Evolutionary conservation across 2,888 invertebrate species (phyloP), one percentile per base, ranked within the genome.

Genomic region (Alitta virens): DNA sequence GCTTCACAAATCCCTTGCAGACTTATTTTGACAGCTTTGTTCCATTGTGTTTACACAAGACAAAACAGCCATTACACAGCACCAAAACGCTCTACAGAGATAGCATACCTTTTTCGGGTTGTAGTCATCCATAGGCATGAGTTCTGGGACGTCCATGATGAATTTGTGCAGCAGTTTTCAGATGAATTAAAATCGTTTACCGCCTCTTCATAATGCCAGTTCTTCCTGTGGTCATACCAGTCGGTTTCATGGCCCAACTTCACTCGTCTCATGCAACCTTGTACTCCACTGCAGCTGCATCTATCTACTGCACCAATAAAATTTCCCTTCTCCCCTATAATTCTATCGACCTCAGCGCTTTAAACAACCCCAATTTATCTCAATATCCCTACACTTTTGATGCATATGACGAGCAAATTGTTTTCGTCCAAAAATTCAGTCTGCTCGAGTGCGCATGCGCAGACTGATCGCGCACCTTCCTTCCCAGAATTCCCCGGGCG

Each of bases 121-220:
- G 26, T 64, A 64, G 46, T 62, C 54, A 24, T 64, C 64, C 43
- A 62, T 56, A 14, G 64, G 64, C 12, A 50, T 56, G 14, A 64
- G 55, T 40, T 64, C 64, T 40, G 62, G 62, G 27, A 64, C 64
- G 46, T 46, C 46, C 46, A 46, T 46, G 21, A 16, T 46, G 5
- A 12, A 21, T 5, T 46, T n/a, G n/a, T 46, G n/a, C 21, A n/a
- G 46, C 46, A 46, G 46, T 46, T 46, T 18, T 46, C 46, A 21
- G 9, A 46, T 18, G n/a, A 46, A 33, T 33, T 33, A 33, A 33
- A 5, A 33, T 33, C 33, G 7, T 33, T 33, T 33, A 33, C 33
- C 33, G 33, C 33, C 33, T 33, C 5, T 33, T 33, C 33, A 33
- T 33, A 12, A 33, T 33, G 33, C 12, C 33, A 12, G 33, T 33